phyloP scores from a whole-genome alignment of 2,113 vertebrate genomes.

The Hippocampus abdominalis region DNA sequence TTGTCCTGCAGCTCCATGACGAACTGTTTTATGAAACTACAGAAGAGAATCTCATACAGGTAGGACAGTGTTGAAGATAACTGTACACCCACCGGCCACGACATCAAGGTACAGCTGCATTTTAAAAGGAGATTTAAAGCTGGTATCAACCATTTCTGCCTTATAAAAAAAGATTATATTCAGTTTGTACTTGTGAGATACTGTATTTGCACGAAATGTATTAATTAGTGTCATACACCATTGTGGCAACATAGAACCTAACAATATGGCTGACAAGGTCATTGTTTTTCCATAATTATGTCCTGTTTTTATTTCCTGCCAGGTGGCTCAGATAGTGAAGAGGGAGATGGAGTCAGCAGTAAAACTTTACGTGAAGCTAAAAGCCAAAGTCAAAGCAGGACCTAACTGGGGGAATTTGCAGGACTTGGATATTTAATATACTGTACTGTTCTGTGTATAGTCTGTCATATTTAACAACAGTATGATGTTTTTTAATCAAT shows the following conservation, averaged over 20 bases:
- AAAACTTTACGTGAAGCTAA: slow-evolving; percentile 84
- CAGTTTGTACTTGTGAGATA: not conserved
- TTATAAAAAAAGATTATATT: not conserved
- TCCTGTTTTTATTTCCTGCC: not conserved
- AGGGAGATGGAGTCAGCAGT: slow-evolving; percentile 89
- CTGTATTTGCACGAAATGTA: not conserved
- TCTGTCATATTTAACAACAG: not conserved
- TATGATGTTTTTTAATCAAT: slow-evolving; percentile 27
- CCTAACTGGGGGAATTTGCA: slow-evolving; percentile 90
- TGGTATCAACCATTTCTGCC: not conserved
- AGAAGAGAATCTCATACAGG: slow-evolving; percentile 87
- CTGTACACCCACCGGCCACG: not conserved
- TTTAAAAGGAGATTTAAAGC: not conserved
- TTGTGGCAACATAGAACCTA: too few relatives aligned
- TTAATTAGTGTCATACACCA: not conserved
- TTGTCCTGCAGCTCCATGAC: slow-evolving; percentile 92
- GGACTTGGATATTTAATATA: slow-evolving; percentile 80
- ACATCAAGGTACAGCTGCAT: not conserved
- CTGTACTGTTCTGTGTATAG: not conserved
- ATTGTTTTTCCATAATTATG: not conserved
- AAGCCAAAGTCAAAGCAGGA: slow-evolving; percentile 87
- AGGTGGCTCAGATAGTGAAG: slow-evolving; percentile 96
- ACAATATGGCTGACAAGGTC: too few relatives aligned
- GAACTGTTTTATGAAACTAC: slow-evolving; percentile 94
- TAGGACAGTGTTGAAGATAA: slow-evolving; percentile 43